These are phyloP conservation scores for Halotydeus destructor DNA, from an alignment of 1,140 invertebrate species.

Conservation along the genomic window DNA sequence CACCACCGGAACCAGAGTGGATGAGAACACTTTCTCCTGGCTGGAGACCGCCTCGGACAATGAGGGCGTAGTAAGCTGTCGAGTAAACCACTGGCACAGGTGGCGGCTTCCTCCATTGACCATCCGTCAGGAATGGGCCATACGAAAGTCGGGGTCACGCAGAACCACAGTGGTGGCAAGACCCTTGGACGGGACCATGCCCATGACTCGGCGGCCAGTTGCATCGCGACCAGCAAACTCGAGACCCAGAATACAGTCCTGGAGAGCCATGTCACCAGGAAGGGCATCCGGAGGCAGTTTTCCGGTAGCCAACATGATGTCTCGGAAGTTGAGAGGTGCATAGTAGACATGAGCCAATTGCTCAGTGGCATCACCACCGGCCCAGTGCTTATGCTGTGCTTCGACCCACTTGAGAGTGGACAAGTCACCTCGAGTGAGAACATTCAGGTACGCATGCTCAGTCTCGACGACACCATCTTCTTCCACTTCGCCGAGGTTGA, in stretches of 20 bases:
- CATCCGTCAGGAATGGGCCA: conserved; percentile 75
- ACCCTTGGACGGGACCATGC: conserved; percentile 69
- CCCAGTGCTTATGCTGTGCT: conserved; percentile 39
- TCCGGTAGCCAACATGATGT: conserved; percentile 50
- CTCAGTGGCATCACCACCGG: conserved; percentile 9
- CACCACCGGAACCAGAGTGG: conserved; percentile 82
- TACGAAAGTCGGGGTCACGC: conserved; percentile 54
- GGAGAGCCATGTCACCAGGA: conserved; percentile 57
- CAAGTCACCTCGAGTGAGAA: conserved; percentile 59
- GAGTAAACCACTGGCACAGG: conserved; percentile 77
- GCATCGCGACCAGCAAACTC: conserved; percentile 66
- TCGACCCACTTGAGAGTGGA: conserved; percentile 83
- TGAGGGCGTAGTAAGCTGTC: conserved; percentile 72
- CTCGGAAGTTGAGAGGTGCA: conserved; percentile 84
- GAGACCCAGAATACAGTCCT: conserved; percentile 49
- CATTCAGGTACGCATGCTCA: conserved; percentile 78
- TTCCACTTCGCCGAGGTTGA: conserved; percentile 21
- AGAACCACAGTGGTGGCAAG: conserved; percentile 70
- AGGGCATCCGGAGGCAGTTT: conserved; percentile 84
- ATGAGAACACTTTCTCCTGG: conserved; percentile 65
- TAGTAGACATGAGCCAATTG: conserved; percentile 41
- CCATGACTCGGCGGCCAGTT: conserved; percentile 66
- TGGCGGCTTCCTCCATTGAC: conserved; percentile 71
- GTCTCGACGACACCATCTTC: conserved; percentile 21
- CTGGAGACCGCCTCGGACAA: conserved; percentile 52